Evolutionary conservation across 37 sponge, comb jelly and placozoan genomes (phyloP).

Genomic region (Agelas oroides): DNA sequence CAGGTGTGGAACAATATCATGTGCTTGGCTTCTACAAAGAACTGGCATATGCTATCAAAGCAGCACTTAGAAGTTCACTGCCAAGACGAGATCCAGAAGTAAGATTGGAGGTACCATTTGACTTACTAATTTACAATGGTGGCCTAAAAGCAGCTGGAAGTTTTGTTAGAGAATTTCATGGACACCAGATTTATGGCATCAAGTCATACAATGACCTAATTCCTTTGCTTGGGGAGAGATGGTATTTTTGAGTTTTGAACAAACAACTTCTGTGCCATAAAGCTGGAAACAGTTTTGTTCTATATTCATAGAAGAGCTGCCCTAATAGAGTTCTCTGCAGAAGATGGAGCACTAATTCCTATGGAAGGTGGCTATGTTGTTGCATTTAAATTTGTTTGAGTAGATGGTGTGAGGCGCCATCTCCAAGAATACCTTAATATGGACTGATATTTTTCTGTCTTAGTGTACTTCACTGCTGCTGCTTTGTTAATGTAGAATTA

Average conservation of each 20-base stretch:
- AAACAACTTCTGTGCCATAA: not conserved
- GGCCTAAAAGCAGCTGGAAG: not conserved
- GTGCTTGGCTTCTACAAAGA: not conserved
- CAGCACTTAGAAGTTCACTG: not conserved
- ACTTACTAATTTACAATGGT: not conserved
- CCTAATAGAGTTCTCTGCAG: not conserved
- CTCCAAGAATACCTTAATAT: too few species aligned
- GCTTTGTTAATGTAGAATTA: too few species aligned
- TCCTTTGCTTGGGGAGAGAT: not conserved
- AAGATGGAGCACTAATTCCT: not conserved
- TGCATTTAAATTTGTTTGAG: not conserved
- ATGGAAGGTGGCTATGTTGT: not conserved
- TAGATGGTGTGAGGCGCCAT: not conserved
- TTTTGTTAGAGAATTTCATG: not conserved
- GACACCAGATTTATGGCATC: not conserved
- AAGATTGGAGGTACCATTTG: not conserved
- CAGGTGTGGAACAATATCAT: not conserved
- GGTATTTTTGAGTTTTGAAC: not conserved
- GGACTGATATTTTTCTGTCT: too few species aligned
- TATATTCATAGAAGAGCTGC: not conserved
- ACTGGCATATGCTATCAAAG: not conserved
- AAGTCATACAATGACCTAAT: not conserved
- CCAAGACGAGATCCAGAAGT: not conserved
- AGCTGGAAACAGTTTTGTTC: not conserved
- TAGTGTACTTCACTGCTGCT: too few species aligned